These are phyloP conservation scores for Toxotes jaculatrix DNA, from an alignment of 2,113 vertebrate species.

Conservation along the genomic window DNA sequence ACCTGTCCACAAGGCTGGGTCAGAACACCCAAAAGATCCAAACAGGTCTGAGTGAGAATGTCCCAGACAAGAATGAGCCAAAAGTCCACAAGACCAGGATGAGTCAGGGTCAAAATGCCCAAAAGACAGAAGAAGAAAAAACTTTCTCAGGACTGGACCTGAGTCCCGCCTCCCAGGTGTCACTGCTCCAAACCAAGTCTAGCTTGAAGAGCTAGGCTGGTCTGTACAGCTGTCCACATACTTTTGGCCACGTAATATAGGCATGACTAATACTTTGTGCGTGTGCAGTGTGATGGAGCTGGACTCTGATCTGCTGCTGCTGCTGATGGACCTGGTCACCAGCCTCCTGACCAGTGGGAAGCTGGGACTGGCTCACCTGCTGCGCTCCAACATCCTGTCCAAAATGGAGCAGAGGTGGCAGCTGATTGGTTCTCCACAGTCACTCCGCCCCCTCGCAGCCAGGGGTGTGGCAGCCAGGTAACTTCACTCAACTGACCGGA, in stretches of 20 bases:
- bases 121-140: neutral
- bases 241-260: too few species aligned
- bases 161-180: too few species aligned
- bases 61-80: too few species aligned
- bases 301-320: constrained; percentile 90
- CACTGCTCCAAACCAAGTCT: too few species aligned
- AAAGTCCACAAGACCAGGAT: too few species aligned
- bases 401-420: constrained; percentile 94
- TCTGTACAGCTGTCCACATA: neutral
- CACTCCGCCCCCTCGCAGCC: constrained; percentile 90
- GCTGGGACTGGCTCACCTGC: constrained; percentile 88
- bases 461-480: constrained; percentile 94
- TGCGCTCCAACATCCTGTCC: constrained; percentile 93
- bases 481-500: neutral
- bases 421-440: constrained; percentile 86
- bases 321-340: constrained; percentile 94
- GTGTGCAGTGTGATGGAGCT: constrained; percentile 89
- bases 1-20: neutral
- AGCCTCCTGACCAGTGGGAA: constrained; percentile 90
- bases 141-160: too few species aligned
- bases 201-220: neutral
- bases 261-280: neutral
- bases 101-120: neutral
- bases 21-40: neutral
- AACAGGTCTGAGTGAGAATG: too few species aligned